Evolutionary conservation across 2,888 invertebrate genomes (phyloP), one percentile per base, ranked within the genome.

Genomic region (Carcina quercana): DNA sequence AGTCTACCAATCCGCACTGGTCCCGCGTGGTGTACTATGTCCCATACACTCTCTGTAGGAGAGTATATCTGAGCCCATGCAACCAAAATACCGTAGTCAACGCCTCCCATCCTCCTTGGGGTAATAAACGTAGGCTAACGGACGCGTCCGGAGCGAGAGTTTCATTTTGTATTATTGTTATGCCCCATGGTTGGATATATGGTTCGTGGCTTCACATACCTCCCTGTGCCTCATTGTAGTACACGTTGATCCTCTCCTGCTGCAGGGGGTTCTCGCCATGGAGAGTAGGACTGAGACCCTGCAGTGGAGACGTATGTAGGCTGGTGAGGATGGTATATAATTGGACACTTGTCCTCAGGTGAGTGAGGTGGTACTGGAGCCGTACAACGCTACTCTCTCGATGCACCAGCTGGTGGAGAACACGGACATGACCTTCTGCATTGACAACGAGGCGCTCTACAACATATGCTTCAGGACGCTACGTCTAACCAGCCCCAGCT

Each of bases 391-490:
- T 4, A 92, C 91, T 0, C 84, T 92, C 1, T 91, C 92, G 0
- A 85, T 91, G 1, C 91, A 91, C 52, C 91, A 91, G 53, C 72
- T 93, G 11, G 91, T 92, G 0, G 92, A 92, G 59, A 91, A 91
- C 69, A 91, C 91, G 0, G 92, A 92, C 59, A 90, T 91, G 75
- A 86, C 91, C 0, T 91, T 88, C 67, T 91, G 91, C 43, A 92
- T 92, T 47, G 92, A 92, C 74, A 92, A 92, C 66, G 92, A 92
- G 57, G 92, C 92, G 3, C 80, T 92, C 0, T 92, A 92, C 75
- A 91, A 92, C 68, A 92, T 92, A 55, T 92, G 92, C 79, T 92
- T 92, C 86, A 75, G 90, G 15, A 92, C 92, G 0, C 72, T 93
- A 12, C 87, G 91, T 41, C 76, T 92, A 2, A 70, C 75, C 47